Percentiles rank a stretch among this genome's conserved stretches.
These are phyloP conservation scores for Centropyge bicolor DNA, from an alignment of 2,797 vertebrate species.

Conservation along the genomic window DNA sequence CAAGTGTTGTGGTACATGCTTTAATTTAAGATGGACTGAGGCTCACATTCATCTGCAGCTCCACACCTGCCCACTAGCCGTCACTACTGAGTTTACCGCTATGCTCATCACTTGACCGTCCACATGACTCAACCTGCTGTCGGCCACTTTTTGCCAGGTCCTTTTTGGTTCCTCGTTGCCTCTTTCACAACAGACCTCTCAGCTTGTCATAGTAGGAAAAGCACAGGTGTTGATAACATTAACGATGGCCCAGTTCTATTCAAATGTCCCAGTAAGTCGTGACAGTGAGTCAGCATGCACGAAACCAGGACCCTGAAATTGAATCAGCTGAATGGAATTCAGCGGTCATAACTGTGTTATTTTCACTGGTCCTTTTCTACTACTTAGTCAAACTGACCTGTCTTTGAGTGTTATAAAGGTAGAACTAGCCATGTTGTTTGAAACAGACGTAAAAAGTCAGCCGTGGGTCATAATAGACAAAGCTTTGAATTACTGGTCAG, in stretches of 20 bases:
- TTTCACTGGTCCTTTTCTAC: background rate
- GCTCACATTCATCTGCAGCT: too few relatives aligned
- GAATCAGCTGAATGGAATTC: slow-evolving; percentile 3
- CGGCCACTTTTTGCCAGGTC: background rate
- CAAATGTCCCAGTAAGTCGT: background rate
- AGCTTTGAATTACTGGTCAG: background rate
- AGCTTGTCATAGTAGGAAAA: background rate
- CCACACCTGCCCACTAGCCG: slow-evolving; percentile 29
- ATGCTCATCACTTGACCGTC: background rate
- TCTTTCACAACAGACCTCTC: background rate
- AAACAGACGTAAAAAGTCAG: background rate
- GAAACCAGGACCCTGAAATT: background rate
- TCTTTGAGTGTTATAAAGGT: background rate
- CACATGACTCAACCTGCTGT: background rate
- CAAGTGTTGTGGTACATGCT: background rate
- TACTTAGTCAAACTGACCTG: background rate
- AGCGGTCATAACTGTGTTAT: background rate
- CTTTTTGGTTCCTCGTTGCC: background rate
- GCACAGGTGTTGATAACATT: background rate
- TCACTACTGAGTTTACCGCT: slow-evolving; percentile 12
- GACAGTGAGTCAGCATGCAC: background rate
- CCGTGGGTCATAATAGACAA: background rate
- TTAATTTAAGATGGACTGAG: background rate
- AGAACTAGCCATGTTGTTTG: background rate
- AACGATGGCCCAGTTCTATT: background rate